Evolutionary conservation across 2,797 vertebrate species (phyloP).

Genomic region (Amniataba percoides): DNA sequence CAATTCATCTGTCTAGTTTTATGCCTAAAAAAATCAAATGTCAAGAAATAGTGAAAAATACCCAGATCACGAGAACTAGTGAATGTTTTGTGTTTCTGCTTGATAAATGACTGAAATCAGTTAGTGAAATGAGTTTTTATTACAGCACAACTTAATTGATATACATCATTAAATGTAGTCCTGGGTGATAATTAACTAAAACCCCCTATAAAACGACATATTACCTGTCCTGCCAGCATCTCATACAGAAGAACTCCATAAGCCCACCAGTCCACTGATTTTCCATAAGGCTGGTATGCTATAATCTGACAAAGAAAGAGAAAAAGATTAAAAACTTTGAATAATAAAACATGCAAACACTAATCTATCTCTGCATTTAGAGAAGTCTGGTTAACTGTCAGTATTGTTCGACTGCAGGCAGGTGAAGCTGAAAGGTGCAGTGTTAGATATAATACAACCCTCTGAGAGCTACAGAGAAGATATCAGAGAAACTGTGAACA

Average conservation of each 20-base stretch:
- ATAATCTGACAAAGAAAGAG: slow-evolving; percentile 89
- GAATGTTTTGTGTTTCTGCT: neutral
- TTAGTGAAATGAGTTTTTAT: too few species aligned
- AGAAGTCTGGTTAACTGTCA: neutral
- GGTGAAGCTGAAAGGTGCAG: neutral
- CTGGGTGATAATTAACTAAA: neutral
- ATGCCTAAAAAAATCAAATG: too few species aligned
- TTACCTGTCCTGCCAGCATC: slow-evolving; percentile 98
- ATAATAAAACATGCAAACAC: neutral
- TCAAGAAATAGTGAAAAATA: neutral
- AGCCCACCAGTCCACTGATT: slow-evolving; percentile 99
- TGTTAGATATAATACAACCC: neutral
- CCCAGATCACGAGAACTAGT: too few species aligned
- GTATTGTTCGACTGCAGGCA: neutral
- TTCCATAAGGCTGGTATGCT: slow-evolving; percentile 97
- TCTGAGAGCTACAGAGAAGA: neutral
- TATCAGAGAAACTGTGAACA: slow-evolving; percentile 8
- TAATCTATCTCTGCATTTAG: neutral
- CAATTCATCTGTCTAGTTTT: neutral
- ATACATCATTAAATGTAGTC: neutral
- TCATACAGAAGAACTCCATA: slow-evolving; percentile 98
- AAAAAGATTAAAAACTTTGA: slow-evolving; percentile 4
- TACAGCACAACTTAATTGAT: neutral
- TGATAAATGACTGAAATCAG: neutral
- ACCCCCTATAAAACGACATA: neutral